Evolutionary conservation across 2,113 vertebrate genomes (phyloP).

Genomic region (Isurus oxyrinchus): DNA sequence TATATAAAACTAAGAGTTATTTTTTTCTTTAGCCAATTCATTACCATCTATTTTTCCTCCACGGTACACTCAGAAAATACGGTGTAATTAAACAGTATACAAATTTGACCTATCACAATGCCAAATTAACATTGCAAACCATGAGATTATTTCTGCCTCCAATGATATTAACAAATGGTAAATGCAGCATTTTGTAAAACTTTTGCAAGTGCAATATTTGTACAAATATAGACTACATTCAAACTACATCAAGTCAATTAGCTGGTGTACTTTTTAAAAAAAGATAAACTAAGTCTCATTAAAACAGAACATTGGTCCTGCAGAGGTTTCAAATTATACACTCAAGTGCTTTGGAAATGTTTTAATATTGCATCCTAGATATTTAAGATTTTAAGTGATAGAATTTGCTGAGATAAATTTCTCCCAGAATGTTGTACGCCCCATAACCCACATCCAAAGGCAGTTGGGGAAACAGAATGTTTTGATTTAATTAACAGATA

Average conservation of each 20-base stretch:
- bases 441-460: background rate
- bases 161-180: conserved; percentile 25
- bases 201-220: conserved; percentile 3
- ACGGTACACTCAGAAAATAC: conserved; percentile 25
- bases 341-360: background rate
- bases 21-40: conserved; percentile 24
- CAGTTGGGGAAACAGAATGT: background rate
- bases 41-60: conserved; percentile 4
- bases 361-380: background rate
- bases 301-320: background rate
- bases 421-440: background rate
- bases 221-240: conserved; percentile 29
- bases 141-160: background rate
- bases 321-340: conserved; percentile 20
- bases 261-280: background rate
- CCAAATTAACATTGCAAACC: background rate
- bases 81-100: background rate
- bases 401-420: conserved; percentile 10
- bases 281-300: background rate
- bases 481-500: background rate
- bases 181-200: conserved; percentile 23
- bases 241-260: conserved; percentile 31
- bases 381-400: background rate
- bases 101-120: conserved; percentile 12
- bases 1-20: conserved; percentile 32